Evolutionary conservation across 2,888 invertebrate genomes (phyloP).

Genomic region (Mythimna impura): DNA sequence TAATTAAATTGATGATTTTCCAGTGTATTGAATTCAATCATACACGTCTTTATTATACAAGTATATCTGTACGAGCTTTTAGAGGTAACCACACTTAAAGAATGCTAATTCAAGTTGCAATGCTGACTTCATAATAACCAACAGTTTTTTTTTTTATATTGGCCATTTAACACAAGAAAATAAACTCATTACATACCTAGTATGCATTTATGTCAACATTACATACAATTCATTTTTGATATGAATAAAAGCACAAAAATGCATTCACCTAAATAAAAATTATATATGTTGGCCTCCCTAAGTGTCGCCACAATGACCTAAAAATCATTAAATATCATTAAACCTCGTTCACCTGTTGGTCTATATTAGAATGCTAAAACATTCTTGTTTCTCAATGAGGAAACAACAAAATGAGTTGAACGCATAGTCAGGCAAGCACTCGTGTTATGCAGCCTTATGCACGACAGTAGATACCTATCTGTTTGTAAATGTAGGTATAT

Average conservation of each 20-base stretch:
- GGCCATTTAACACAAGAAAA: not conserved
- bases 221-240: not conserved
- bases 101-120: not conserved
- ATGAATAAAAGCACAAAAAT: not conserved
- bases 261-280: not conserved
- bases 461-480: conserved; percentile 5
- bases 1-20: no score
- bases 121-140: not conserved
- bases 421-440: conserved; percentile 11
- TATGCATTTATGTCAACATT: not conserved
- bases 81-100: not conserved
- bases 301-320: not conserved
- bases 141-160: not conserved
- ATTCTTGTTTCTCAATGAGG: conserved; percentile 27
- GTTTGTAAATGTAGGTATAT: conserved; percentile 2
- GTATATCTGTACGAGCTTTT: no score
- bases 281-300: not conserved
- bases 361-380: conserved; percentile 8
- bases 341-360: not conserved
- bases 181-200: not conserved
- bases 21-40: no score
- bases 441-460: not conserved
- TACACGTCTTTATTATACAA: no score
- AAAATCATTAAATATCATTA: not conserved
- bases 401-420: conserved; percentile 29